These are phyloP conservation scores for Sycophila texana DNA, from an alignment of 2,888 invertebrate genomes.

Conservation along the genomic window DNA sequence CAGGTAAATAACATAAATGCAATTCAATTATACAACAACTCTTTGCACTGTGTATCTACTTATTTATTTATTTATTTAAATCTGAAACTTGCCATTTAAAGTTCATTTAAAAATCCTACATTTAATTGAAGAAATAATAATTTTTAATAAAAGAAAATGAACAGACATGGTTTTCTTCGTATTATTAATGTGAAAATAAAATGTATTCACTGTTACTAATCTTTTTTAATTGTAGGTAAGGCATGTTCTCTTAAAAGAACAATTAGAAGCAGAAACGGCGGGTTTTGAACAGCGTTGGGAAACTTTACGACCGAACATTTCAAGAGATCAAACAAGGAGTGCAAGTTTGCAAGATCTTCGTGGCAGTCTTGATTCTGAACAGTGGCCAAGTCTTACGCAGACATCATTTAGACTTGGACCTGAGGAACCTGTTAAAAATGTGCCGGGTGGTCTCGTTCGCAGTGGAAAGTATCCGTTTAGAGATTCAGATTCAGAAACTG, in stretches of 20 bases:
- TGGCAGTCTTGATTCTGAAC: constrained; percentile 79
- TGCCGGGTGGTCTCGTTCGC: constrained; percentile 57
- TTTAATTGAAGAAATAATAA: background rate
- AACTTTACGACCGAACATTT: constrained; percentile 81
- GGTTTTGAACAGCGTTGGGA: constrained; percentile 88
- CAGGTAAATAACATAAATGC: constrained; percentile 27
- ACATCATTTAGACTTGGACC: constrained; percentile 70
- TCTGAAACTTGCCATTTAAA: too few species aligned
- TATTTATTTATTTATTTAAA: too few species aligned
- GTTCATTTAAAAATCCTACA: too few species aligned
- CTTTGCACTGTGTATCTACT: too few species aligned
- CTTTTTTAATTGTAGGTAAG: constrained; percentile 54
- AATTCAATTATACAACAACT: background rate
- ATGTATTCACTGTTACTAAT: constrained; percentile 7
- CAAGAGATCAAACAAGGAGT: constrained; percentile 66
- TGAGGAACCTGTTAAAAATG: constrained; percentile 68
- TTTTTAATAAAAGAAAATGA: background rate
- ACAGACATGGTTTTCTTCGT: too few species aligned
- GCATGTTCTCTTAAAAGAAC: constrained; percentile 65
- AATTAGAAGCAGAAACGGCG: constrained; percentile 68
- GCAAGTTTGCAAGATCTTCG: constrained; percentile 80
- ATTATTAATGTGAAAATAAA: too few species aligned
- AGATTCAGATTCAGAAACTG: constrained; percentile 80
- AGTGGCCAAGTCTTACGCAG: constrained; percentile 67
- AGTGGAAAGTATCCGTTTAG: constrained; percentile 57